Base-by-base conservation (phyloP, 92 coral and sea anemone species). In the Pocillopora meandrina region DNA sequence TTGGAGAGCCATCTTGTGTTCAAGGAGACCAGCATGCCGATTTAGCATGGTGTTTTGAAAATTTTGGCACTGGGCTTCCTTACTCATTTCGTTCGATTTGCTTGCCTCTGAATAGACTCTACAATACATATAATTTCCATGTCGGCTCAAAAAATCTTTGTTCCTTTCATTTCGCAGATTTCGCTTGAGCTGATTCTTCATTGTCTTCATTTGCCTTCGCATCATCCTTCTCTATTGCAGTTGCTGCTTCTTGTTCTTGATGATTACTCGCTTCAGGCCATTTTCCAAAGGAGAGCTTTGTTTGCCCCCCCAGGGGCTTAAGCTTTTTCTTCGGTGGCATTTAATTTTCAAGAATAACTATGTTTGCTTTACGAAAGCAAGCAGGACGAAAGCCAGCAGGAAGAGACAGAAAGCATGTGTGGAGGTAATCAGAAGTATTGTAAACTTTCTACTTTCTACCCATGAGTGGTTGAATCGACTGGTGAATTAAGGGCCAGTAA, bases 41-140 rank as follows among this genome's bases (percentile, higher is more conserved):
- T n/a, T 1, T 16, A 42, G 75, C 20, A 56, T 65, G 60, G 49
- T 42, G 49, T 42, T 42, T 42, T 42, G 49, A 42, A 42, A 42
- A 42, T 42, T 42, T 42, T 1, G 34, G 75, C 82, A 84, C 76
- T 75, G 62, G 23, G 82, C 88, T n/a, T 83, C 63, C 34, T 82
- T 82, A 61, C 79, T 72, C 79, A 82, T 36, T n/a, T 79, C 56
- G 36, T 83, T 83, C 12, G 64, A 74, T 33, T 83, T 72, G 23
- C 66, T 74, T 31, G 79, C 71, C 61, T 74, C 87, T 15, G 73
- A 13, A 18, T 81, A 34, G 31, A 74, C 72, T 83, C 63, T 61
- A 60, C 80, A 83, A 35, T 56, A 73, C 79, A 72, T 73, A 31
- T 42, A 71, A 13, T 71, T 83, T 34, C 80, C 78, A 56, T 82